Conservation (phyloP, 2,888 invertebrate species). For the Hypolimnas misippus region DNA sequence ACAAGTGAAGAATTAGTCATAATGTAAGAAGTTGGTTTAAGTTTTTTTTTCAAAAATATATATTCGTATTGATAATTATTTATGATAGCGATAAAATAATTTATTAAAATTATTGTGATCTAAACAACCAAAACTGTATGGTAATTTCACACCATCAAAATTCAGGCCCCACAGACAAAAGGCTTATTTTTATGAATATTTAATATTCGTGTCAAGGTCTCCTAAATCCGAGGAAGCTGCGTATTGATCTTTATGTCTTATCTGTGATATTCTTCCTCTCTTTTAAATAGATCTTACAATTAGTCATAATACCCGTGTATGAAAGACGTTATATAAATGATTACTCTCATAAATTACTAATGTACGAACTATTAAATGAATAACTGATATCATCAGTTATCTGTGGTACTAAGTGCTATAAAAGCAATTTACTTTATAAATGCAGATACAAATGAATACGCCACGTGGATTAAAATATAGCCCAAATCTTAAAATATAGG, state of each 20-base stretch:
- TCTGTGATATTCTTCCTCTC: background rate
- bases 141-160: background rate
- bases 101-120: too few species aligned
- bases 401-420: background rate
- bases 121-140: background rate
- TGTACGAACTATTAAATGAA: slow-evolving; percentile 1
- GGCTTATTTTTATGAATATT: slow-evolving; percentile 3
- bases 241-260: background rate
- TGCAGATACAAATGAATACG: too few species aligned
- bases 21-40: too few species aligned
- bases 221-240: background rate
- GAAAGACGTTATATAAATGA: background rate
- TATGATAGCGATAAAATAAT: too few species aligned
- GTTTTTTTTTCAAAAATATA: too few species aligned
- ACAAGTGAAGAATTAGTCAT: too few species aligned
- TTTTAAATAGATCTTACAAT: slow-evolving; percentile 3
- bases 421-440: background rate
- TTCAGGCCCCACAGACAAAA: slow-evolving; percentile 6
- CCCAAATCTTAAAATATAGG: too few species aligned
- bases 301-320: background rate
- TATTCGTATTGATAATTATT: too few species aligned
- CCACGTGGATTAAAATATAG: too few species aligned
- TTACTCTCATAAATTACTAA: slow-evolving; percentile 12
- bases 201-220: slow-evolving; percentile 5
- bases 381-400: background rate